A percentile compares a stretch with the other conserved stretches of the same genome.
Conservation (phyloP, 2,797 vertebrate species). For the Mormyrus hasselquistii region DNA sequence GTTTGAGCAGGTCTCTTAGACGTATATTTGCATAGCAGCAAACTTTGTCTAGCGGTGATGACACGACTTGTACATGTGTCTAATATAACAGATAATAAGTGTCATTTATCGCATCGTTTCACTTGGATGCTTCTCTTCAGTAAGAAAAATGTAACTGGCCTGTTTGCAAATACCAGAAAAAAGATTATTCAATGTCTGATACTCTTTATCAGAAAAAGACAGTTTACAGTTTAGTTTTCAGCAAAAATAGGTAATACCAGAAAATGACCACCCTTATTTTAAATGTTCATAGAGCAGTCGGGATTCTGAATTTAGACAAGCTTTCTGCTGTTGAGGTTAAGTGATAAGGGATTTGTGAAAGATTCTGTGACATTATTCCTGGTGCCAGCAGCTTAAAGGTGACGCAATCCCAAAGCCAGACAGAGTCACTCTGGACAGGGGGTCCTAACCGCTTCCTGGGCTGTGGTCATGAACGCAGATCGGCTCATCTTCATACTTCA, state of each 20-base stretch:
- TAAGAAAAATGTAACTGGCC: neutral
- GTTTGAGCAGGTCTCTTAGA: neutral
- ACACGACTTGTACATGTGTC: neutral
- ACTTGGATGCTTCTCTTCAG: neutral
- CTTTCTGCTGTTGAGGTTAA: neutral
- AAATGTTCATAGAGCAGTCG: neutral
- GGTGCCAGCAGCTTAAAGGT: neutral
- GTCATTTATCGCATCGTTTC: neutral
- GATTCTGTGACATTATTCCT: neutral
- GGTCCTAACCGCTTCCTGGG: neutral
- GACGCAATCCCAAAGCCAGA: neutral
- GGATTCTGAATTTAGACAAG: neutral
- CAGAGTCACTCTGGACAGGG: neutral
- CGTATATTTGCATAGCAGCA: neutral
- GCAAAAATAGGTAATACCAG: neutral
- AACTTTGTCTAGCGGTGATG: neutral
- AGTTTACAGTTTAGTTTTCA: neutral
- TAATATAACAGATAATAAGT: neutral
- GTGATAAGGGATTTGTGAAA: neutral
- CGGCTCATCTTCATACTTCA: neutral
- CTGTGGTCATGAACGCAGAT: neutral
- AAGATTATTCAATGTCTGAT: neutral
- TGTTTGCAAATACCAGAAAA: neutral
- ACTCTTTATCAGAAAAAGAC: neutral
- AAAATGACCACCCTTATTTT: neutral